Conservation (phyloP, 1,140 invertebrate genomes). For the Eurytemora carolleeae region DNA sequence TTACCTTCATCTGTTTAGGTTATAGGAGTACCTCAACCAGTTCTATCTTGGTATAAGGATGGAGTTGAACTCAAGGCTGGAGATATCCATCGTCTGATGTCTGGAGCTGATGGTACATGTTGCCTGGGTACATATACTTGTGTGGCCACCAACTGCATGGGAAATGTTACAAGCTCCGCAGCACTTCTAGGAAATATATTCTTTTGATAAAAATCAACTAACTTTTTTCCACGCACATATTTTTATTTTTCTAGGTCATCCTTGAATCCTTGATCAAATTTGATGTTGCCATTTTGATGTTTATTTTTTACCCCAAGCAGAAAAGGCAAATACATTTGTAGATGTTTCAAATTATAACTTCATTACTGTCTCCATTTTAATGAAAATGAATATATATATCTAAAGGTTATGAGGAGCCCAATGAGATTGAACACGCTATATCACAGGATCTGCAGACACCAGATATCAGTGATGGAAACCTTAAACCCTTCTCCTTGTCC, state of each 20-base stretch:
- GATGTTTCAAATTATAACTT: too few relatives aligned
- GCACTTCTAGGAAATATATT: slow-evolving; percentile 58
- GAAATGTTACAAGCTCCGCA: slow-evolving; percentile 62
- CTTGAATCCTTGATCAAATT: too few relatives aligned
- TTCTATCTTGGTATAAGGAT: slow-evolving; percentile 76
- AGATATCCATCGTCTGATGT: slow-evolving; percentile 72
- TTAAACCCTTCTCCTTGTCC: slow-evolving; percentile 46
- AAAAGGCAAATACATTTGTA: too few relatives aligned
- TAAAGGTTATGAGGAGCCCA: too few relatives aligned
- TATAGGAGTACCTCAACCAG: slow-evolving; percentile 65
- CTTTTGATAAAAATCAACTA: not conserved
- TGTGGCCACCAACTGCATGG: slow-evolving; percentile 79
- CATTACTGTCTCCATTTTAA: too few relatives aligned
- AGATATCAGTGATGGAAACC: slow-evolving; percentile 30
- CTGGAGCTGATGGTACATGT: slow-evolving; percentile 65
- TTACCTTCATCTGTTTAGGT: slow-evolving; percentile 36
- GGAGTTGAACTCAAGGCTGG: slow-evolving; percentile 65
- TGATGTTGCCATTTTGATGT: too few relatives aligned
- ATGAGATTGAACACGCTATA: too few relatives aligned
- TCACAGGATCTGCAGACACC: slow-evolving; percentile 27
- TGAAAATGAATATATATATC: too few relatives aligned
- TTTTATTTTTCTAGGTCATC: too few relatives aligned
- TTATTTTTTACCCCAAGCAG: too few relatives aligned
- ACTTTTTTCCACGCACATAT: too few relatives aligned
- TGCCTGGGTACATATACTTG: slow-evolving; percentile 81